A percentile compares a stretch with the other conserved stretches of the same genome.
Evolutionary conservation across 2,888 invertebrate species (phyloP).

Genomic region (Drosophila lutescens): DNA sequence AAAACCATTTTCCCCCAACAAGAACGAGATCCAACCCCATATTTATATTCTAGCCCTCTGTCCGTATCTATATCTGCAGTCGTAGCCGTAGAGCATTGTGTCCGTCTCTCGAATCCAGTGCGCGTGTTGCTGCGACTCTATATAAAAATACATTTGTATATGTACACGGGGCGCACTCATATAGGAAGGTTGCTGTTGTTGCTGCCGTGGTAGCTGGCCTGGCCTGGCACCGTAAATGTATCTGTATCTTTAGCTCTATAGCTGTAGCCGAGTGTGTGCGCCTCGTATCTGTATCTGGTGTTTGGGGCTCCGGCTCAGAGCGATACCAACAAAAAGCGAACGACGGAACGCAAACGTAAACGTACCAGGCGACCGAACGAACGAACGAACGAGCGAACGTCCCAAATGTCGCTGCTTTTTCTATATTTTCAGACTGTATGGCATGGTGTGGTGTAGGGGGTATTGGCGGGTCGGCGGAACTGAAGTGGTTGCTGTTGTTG

Average conservation of each 20-base stretch:
- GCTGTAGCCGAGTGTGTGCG: constrained; percentile 19
- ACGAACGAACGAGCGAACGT: constrained; percentile 59
- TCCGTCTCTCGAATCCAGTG: constrained; percentile 67
- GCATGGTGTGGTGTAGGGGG: constrained; percentile 16
- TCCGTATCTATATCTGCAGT: constrained; percentile 31
- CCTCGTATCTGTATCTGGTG: constrained; percentile 65
- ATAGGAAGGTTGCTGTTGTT: constrained; percentile 13
- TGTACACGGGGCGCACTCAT: constrained; percentile 24
- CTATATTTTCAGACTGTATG: constrained; percentile 54
- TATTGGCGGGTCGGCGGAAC: constrained; percentile 28
- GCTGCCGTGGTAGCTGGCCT: constrained; percentile 17
- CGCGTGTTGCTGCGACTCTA: constrained; percentile 71
- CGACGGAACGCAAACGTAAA: constrained; percentile 17
- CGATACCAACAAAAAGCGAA: constrained; percentile 65
- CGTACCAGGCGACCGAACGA: constrained; percentile 23
- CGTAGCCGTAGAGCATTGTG: constrained; percentile 39
- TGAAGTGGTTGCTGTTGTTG: constrained; percentile 49
- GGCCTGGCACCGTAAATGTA: constrained; percentile 35
- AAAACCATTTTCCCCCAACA: neutral
- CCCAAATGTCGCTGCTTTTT: constrained; percentile 70
- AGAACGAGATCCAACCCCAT: constrained; percentile 12
- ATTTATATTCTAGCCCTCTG: constrained; percentile 13
- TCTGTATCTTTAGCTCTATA: constrained; percentile 43
- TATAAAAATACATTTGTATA: constrained; percentile 44
- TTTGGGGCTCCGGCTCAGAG: constrained; percentile 61